These are phyloP conservation scores for Bombus pyrosoma DNA, from an alignment of 1,140 invertebrate genomes.

Conservation along the genomic window DNA sequence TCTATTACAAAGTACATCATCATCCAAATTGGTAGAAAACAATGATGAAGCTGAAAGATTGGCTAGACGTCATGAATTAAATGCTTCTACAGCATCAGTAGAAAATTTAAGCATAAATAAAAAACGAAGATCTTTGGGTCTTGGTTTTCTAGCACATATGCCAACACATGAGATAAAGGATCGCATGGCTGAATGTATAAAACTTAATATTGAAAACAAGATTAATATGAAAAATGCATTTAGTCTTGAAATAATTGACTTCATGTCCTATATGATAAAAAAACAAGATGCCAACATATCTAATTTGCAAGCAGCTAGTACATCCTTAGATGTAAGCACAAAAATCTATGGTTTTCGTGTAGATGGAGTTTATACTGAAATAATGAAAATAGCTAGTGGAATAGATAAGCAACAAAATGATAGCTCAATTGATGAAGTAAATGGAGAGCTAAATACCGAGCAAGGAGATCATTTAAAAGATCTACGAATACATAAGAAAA, in stretches of 20 bases:
- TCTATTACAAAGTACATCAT: neutral
- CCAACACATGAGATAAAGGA: conserved; percentile 79
- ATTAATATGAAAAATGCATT: conserved; percentile 94
- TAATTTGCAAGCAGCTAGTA: conserved; percentile 89
- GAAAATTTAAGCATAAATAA: conserved; percentile 16
- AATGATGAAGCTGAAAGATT: conserved; percentile 77
- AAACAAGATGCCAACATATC: conserved; percentile 86
- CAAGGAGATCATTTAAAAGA: conserved; percentile 29
- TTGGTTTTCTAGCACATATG: conserved; percentile 68
- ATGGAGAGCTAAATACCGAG: conserved; percentile 59
- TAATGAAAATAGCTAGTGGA: conserved; percentile 89
- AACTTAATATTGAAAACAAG: conserved; percentile 87
- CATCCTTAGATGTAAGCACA: conserved; percentile 90
- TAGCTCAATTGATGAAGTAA: conserved; percentile 75
- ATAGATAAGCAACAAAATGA: conserved; percentile 82
- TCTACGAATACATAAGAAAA: conserved; percentile 68
- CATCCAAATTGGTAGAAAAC: conserved; percentile 66
- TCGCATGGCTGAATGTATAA: conserved; percentile 85
- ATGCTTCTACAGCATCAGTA: neutral
- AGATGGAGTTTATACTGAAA: conserved; percentile 89
- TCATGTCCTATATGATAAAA: conserved; percentile 88
- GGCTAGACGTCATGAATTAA: conserved; percentile 59
- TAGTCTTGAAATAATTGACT: conserved; percentile 91
- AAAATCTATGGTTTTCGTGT: conserved; percentile 93
- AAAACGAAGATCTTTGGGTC: conserved; percentile 70